These are phyloP conservation scores for Octodon degus DNA, from an alignment of 2,113 vertebrate species.

Conservation along the genomic window DNA sequence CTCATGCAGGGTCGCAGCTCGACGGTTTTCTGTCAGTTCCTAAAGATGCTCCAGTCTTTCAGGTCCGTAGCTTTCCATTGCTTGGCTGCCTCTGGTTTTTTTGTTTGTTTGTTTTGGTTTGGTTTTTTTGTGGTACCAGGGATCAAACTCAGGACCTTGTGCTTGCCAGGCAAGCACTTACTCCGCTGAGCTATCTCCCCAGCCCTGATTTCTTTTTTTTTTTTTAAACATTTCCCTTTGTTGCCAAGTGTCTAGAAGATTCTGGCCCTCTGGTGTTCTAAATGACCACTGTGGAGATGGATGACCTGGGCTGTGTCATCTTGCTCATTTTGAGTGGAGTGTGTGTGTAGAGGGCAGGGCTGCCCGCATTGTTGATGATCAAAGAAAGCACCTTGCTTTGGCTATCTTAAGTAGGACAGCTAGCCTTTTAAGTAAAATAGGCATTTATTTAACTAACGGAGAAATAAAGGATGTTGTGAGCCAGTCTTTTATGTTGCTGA, in stretches of 20 bases:
- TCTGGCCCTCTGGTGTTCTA: background rate
- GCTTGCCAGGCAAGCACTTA: too few relatives aligned
- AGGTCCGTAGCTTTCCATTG: background rate
- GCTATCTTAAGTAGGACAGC: background rate
- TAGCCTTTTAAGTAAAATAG: background rate
- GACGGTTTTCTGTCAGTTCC: background rate
- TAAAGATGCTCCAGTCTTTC: background rate
- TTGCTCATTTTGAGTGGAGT: background rate
- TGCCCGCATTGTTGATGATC: background rate
- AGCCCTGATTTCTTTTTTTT: too few relatives aligned
- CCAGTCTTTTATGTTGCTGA: background rate
- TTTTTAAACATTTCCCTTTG: background rate
- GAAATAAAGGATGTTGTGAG: background rate
- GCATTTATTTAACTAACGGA: background rate
- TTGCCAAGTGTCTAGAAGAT: background rate
- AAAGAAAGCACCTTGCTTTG: conserved; percentile 8
- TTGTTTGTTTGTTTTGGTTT: too few relatives aligned
- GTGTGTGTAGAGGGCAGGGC: background rate
- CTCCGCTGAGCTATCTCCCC: too few relatives aligned
- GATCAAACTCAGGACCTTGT: too few relatives aligned
- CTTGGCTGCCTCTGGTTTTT: background rate
- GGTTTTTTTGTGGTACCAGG: too few relatives aligned
- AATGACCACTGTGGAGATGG: background rate
- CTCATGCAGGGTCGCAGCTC: background rate
- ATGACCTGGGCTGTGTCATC: background rate